Conservation (phyloP, 37 sponge, comb jelly and placozoan genomes). For the Ianthella basta region DNA sequence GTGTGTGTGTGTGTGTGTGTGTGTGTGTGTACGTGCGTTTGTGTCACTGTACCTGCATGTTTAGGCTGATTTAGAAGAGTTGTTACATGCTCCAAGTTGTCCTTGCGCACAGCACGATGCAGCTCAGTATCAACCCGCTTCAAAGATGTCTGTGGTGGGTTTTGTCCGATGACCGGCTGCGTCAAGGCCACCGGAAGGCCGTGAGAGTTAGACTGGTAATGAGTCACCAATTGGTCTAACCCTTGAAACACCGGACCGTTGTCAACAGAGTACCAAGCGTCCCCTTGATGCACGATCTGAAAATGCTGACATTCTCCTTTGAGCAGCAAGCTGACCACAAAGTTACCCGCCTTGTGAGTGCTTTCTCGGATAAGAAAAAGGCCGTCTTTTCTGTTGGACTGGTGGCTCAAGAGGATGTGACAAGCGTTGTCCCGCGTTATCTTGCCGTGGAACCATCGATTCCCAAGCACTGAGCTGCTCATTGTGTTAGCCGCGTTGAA, state of each 20-base stretch:
- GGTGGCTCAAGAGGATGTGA: constrained; percentile 49
- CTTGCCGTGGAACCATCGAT: constrained; percentile 86
- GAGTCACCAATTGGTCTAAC: constrained; percentile 76
- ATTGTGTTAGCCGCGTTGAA: constrained; percentile 22
- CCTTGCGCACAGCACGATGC: constrained; percentile 67
- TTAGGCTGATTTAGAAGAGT: constrained; percentile 32
- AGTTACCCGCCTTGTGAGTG: constrained; percentile 69
- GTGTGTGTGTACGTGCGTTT: no score
- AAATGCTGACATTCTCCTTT: constrained; percentile 74
- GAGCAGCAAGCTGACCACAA: constrained; percentile 79
- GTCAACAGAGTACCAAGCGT: constrained; percentile 87
- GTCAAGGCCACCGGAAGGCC: constrained; percentile 74
- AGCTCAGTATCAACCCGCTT: constrained; percentile 71
- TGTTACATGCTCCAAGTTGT: constrained; percentile 39
- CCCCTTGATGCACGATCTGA: constrained; percentile 83
- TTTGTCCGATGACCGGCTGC: constrained; percentile 53
- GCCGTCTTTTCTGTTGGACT: constrained; percentile 58
- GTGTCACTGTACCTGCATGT: neutral
- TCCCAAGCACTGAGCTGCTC: constrained; percentile 50
- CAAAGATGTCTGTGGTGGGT: constrained; percentile 63
- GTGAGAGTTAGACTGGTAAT: constrained; percentile 66
- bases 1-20: no score
- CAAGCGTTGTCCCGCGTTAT: constrained; percentile 83
- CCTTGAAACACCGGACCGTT: constrained; percentile 93
- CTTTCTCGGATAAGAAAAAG: constrained; percentile 86